These are phyloP conservation scores for Temnothorax curvispinosus DNA, from an alignment of 1,140 invertebrate genomes.

Conservation along the genomic window DNA sequence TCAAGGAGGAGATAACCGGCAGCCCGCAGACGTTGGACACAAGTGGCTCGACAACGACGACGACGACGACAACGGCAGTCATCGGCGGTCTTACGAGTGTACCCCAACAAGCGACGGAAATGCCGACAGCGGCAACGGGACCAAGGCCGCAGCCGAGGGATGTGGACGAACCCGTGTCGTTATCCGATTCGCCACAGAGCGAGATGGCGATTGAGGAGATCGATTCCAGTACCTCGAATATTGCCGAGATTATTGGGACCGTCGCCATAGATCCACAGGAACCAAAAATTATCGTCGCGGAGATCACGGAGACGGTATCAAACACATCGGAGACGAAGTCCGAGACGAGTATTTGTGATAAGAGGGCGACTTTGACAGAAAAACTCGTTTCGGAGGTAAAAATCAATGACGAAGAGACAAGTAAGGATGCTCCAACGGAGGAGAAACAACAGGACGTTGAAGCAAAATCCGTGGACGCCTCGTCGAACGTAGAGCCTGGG, in stretches of 20 bases:
- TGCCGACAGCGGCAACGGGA: conserved; percentile 65
- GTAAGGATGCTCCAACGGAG: conserved; percentile 49
- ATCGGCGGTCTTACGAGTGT: conserved; percentile 44
- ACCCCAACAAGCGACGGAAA: conserved; percentile 51
- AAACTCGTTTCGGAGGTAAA: conserved; percentile 51
- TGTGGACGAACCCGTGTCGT: conserved; percentile 73
- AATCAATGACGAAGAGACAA: conserved; percentile 36
- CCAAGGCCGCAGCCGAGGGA: conserved; percentile 68
- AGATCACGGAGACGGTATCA: conserved; percentile 52
- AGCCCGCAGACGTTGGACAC: conserved; percentile 76
- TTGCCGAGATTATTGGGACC: conserved; percentile 83
- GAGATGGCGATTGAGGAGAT: conserved; percentile 83
- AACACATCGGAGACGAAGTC: conserved; percentile 55
- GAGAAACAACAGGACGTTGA: conserved; percentile 57
- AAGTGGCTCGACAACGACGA: neutral
- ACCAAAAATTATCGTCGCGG: conserved; percentile 73
- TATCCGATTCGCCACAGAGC: conserved; percentile 79
- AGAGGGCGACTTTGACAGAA: conserved; percentile 46
- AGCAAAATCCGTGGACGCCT: conserved; percentile 42
- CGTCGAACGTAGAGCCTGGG: conserved; percentile 49
- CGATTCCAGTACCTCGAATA: conserved; percentile 82
- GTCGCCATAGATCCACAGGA: conserved; percentile 77
- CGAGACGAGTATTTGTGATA: conserved; percentile 55
- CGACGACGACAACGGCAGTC: conserved; percentile 15
- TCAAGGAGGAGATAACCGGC: conserved; percentile 83